Base-by-base conservation (phyloP, 2,888 invertebrate genomes). In the Troides oblongomaculatus region DNA sequence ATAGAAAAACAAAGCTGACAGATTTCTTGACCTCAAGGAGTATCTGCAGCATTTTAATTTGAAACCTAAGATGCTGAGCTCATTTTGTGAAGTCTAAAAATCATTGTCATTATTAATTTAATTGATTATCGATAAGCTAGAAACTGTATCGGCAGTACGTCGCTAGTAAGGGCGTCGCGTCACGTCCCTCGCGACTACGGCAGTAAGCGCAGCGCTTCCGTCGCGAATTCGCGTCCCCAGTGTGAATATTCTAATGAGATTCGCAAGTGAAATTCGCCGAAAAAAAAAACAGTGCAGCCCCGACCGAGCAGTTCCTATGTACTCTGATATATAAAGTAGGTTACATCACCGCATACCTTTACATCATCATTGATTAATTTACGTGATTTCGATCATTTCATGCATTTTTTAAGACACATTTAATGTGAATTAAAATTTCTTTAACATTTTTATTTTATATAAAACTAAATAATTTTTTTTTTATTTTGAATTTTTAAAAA, bases 121-220 rank as follows among this genome's bases (percentile, higher is more conserved):
- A 14, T 17, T 21, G 6, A 23, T 6, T 57, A 23, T 57, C 57
- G 57, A 57, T 57, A 57, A 21, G 5, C 0, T n/a, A 7, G 10
- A 21, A 18, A 17, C 14, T 3, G 57, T 79, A 83, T 86, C 86
- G 87, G 86, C 76, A 81, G 66, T 56, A 64, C 70, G 72, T 66
- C 69, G 63, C 72, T 64, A 68, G 68, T 66, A 69, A 68, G 73
- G 67, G 64, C 77, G 76, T 74, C 70, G 66, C 89, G 79, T 80
- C 89, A 75, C 87, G 88, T 86, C 68, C 71, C 72, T 73, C 75
- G 74, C 74, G 76, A 81, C 79, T 78, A 81, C 82, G 83, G 79
- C 85, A 89, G 88, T 90, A 82, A 79, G 84, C 83, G 79, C 78
- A 84, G 81, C 75, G 81, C 84, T 79, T 75, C 77, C 82, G 84